Percentiles rank a stretch among this genome's conserved stretches.
phyloP scores from a whole-genome alignment of 2,113 vertebrate genomes.

The Caranx melampygus region DNA sequence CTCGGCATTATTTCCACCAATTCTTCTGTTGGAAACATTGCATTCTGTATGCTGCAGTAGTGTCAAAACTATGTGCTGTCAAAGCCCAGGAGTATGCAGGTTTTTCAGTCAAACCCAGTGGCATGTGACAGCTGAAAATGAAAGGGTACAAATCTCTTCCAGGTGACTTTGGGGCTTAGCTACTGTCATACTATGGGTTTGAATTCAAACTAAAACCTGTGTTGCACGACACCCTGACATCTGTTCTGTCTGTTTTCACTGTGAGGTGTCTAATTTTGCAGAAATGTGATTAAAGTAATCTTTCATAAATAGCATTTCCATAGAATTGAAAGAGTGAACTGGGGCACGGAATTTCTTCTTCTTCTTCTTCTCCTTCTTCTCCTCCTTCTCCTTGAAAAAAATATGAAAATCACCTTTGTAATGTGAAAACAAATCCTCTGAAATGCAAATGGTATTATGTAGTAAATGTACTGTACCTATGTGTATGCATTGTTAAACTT shows the following conservation, averaged over 20 bases:
- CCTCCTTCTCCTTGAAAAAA: too few relatives aligned
- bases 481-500: too few relatives aligned
- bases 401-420: too few relatives aligned
- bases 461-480: not conserved
- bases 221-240: constrained; percentile 39
- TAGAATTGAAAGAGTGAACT: constrained; percentile 7
- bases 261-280: constrained; percentile 2
- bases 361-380: too few relatives aligned
- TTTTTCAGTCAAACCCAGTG: constrained; percentile 60
- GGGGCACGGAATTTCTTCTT: not conserved
- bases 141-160: constrained; percentile 65
- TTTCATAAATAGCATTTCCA: constrained; percentile 2
- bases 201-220: constrained; percentile 41
- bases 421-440: too few relatives aligned
- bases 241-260: constrained; percentile 9
- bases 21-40: constrained; percentile 19
- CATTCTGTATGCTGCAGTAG: constrained; percentile 20
- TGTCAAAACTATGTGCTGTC: constrained; percentile 28
- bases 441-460: too few relatives aligned
- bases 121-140: constrained; percentile 64
- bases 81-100: constrained; percentile 49
- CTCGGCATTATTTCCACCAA: not conserved
- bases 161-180: constrained; percentile 59
- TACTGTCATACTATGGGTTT: constrained; percentile 14
- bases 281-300: constrained; percentile 26